Evolutionary conservation across 2,113 vertebrate genomes (phyloP).

Genomic region (Channa argus): DNA sequence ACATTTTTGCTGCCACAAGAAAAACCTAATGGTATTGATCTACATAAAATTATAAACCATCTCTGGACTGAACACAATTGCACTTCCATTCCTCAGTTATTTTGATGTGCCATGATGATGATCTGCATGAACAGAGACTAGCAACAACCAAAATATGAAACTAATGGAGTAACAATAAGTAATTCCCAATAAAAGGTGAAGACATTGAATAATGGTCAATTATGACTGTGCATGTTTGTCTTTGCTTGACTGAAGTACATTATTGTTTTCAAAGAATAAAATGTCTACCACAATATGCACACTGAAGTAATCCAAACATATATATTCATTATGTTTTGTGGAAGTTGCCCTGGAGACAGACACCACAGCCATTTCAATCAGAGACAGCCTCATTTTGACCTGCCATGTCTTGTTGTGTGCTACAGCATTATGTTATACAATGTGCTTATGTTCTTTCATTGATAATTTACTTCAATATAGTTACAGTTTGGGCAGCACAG

Average conservation of each 20-base stretch:
- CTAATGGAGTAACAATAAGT: neutral
- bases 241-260: neutral
- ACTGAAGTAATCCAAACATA: neutral
- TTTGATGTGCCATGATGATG: neutral
- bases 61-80: no score
- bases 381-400: neutral
- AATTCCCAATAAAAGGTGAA: neutral
- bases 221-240: no score
- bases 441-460: no score
- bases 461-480: no score
- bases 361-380: neutral
- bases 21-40: no score
- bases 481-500: no score
- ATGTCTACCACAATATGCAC: neutral
- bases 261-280: neutral
- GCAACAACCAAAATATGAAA: neutral
- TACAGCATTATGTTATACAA: no score
- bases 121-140: no score
- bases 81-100: no score
- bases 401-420: neutral
- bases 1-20: no score
- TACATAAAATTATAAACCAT: no score
- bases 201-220: no score
- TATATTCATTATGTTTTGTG: neutral
- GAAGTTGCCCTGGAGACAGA: neutral